phyloP scores from a whole-genome alignment of 64 coral and sea anemone species.

The Acropora yongei region DNA sequence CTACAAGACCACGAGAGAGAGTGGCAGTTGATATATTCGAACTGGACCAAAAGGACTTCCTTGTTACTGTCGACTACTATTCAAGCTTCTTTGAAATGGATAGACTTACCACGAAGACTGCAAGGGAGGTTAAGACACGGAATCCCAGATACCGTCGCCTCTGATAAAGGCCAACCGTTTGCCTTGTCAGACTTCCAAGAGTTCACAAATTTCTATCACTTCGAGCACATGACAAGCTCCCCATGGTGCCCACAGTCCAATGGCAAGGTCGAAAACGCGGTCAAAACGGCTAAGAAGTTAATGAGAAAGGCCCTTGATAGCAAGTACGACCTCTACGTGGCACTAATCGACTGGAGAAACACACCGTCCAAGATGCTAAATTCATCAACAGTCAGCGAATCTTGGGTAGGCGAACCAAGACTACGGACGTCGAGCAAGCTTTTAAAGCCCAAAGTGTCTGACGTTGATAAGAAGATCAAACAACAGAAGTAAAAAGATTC shows the following conservation, averaged over 20 bases:
- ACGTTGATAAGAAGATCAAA: too few species aligned
- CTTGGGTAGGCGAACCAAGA: too few species aligned
- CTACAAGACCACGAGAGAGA: conserved; percentile 41
- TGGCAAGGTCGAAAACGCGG: not conserved
- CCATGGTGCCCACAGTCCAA: not conserved
- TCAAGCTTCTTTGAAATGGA: conserved; percentile 30
- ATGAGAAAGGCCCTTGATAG: not conserved
- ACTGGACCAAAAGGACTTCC: not conserved
- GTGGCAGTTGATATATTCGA: conserved; percentile 48
- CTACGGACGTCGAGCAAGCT: too few species aligned
- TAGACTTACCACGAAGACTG: not conserved
- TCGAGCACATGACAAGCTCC: conserved; percentile 36
- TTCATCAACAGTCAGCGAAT: too few species aligned
- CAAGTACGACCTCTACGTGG: not conserved
- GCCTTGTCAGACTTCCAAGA: not conserved
- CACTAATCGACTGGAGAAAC: not conserved
- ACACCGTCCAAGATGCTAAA: too few species aligned
- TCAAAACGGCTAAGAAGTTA: conserved; percentile 10
- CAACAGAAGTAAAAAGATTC: too few species aligned
- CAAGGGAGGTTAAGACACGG: conserved; percentile 17
- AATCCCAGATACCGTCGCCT: conserved; percentile 37
- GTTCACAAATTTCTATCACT: conserved; percentile 14
- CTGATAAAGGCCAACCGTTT: conserved; percentile 38
- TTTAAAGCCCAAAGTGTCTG: too few species aligned
- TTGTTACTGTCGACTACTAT: too few species aligned